Evolutionary conservation across 2,888 invertebrate genomes (phyloP).

Genomic region (Rhagonycha fulva): DNA sequence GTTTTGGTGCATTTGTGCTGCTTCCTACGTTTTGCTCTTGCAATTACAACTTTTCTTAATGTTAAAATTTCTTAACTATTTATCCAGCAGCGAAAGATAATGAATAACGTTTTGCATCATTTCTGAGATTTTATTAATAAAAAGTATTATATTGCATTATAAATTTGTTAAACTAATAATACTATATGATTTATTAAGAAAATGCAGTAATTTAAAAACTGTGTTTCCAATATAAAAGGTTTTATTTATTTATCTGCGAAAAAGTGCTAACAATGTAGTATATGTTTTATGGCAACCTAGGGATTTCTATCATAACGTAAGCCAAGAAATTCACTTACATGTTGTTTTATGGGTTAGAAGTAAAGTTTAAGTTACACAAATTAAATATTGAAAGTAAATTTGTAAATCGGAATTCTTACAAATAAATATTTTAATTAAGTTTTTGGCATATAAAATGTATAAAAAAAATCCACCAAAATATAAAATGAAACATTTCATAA

Average conservation of each 20-base stretch:
- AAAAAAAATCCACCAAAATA: background rate
- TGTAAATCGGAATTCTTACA: background rate
- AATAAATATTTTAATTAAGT: background rate
- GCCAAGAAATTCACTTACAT: slow-evolving; percentile 1
- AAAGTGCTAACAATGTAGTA: slow-evolving; percentile 10
- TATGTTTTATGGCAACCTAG: slow-evolving; percentile 8
- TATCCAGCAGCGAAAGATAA: background rate
- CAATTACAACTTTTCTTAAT: background rate
- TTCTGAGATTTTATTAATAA: too few species aligned
- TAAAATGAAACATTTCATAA: background rate
- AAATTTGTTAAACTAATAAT: background rate
- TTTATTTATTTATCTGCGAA: slow-evolving; percentile 10
- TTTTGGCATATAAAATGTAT: background rate
- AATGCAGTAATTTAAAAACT: background rate
- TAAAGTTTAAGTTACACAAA: background rate
- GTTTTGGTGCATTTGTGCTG: too few species aligned
- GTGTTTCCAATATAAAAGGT: slow-evolving; percentile 9
- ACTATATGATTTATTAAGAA: background rate
- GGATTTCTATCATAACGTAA: slow-evolving; percentile 4
- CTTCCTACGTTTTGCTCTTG: too few species aligned
- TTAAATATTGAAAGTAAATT: background rate
- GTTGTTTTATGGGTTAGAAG: background rate
- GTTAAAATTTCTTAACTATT: background rate
- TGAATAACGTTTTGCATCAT: background rate
- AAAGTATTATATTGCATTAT: background rate